Evolutionary conservation across 1,140 invertebrate genomes (phyloP).

Genomic region (Camponotus pennsylvanicus): DNA sequence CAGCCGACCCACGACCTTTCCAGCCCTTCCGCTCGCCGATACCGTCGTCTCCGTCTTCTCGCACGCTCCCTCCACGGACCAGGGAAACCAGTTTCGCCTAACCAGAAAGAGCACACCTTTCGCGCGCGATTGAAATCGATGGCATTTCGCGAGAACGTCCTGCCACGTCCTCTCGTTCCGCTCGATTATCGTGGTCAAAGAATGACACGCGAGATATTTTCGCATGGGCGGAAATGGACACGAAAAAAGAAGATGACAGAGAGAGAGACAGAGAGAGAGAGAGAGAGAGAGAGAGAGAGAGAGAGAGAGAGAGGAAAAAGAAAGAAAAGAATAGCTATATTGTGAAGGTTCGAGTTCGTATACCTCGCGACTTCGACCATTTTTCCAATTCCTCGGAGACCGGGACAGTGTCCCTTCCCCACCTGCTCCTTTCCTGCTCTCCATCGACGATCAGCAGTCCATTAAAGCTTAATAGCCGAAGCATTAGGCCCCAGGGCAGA

Average conservation of each 20-base stretch:
- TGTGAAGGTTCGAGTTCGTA: slow-evolving; percentile 15
- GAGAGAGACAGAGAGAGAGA: background rate
- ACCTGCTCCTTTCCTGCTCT: slow-evolving; percentile 32
- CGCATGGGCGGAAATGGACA: slow-evolving; percentile 1
- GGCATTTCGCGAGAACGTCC: slow-evolving; percentile 33
- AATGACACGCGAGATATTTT: slow-evolving; percentile 48
- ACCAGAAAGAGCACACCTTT: slow-evolving; percentile 34
- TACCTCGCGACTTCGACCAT: slow-evolving; percentile 45
- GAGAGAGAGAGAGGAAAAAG: background rate
- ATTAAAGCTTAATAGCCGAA: slow-evolving; percentile 82
- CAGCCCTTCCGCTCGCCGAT: slow-evolving; percentile 34
- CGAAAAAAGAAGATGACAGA: background rate
- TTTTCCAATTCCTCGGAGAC: slow-evolving; percentile 72
- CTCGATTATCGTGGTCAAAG: slow-evolving; percentile 34
- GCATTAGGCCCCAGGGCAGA: slow-evolving; percentile 82
- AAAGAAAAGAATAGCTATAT: background rate
- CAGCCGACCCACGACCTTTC: slow-evolving; percentile 63
- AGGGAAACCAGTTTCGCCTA: slow-evolving; percentile 22
- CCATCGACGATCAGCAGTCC: slow-evolving; percentile 74
- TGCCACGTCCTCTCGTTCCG: background rate
- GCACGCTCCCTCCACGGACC: background rate
- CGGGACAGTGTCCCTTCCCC: slow-evolving; percentile 19
- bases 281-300: background rate
- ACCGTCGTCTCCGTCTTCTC: slow-evolving; percentile 32
- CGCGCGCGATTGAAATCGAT: slow-evolving; percentile 70